A percentile compares a stretch with the other conserved stretches of the same genome.
phyloP scores from a whole-genome alignment of 2,113 vertebrate species.

The Otis tarda region DNA sequence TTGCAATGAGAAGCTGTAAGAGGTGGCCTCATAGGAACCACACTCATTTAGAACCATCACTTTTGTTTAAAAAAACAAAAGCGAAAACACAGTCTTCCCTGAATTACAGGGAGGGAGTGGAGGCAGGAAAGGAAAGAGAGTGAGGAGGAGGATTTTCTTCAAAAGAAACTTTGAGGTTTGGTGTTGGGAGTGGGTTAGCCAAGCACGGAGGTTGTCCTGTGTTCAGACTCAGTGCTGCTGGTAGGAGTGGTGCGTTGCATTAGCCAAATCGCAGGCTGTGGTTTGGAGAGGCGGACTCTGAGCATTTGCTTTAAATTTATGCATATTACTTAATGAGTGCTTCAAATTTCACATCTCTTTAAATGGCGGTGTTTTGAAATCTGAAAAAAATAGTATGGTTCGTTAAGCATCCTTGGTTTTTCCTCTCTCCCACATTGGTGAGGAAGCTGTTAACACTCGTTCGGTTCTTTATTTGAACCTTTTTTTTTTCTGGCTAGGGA shows the following conservation, averaged over 20 bases:
- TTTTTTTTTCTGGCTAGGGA: neutral
- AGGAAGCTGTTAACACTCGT: neutral
- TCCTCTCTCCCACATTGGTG: neutral
- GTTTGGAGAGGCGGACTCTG: conserved; percentile 28
- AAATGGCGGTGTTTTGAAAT: conserved; percentile 39
- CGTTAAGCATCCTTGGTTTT: conserved; percentile 1
- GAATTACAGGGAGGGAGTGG: neutral
- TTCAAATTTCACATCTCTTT: conserved; percentile 43
- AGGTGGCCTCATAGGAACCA: neutral
- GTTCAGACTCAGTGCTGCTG: neutral
- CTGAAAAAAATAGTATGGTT: neutral
- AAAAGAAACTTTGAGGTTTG: conserved; percentile 24
- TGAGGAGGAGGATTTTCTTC: conserved; percentile 8
- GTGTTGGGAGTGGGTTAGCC: neutral
- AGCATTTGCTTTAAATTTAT: conserved; percentile 40
- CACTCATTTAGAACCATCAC: neutral
- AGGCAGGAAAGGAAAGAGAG: neutral
- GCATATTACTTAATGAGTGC: conserved; percentile 28
- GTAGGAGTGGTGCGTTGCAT: neutral
- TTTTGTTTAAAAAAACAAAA: neutral
- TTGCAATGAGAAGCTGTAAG: neutral
- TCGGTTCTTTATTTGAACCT: neutral
- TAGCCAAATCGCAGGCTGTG: conserved; percentile 20
- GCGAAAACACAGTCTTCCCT: neutral
- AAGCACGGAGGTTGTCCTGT: neutral